Percentiles rank a stretch among this genome's conserved stretches.
phyloP scores from a whole-genome alignment of 92 coral and sea anemone genomes.

The Bergia puertoricense region DNA sequence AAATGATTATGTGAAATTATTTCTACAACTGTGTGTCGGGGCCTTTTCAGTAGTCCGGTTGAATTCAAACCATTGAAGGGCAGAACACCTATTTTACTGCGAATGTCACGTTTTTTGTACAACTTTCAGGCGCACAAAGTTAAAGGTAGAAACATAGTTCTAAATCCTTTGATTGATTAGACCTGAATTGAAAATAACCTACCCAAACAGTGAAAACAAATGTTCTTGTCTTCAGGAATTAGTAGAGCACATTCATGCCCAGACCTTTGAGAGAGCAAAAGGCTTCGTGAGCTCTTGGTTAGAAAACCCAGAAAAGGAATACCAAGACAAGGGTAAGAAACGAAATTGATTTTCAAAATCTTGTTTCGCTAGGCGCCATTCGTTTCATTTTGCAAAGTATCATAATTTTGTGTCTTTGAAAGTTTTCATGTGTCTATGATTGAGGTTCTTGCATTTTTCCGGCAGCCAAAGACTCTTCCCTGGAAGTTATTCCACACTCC shows the following conservation, averaged over 20 bases:
- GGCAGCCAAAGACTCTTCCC: conserved; percentile 23
- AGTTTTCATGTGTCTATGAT: background rate
- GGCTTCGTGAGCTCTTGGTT: conserved; percentile 22
- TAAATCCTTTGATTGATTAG: background rate
- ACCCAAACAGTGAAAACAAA: background rate
- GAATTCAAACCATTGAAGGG: too few relatives aligned
- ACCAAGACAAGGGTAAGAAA: conserved; percentile 2
- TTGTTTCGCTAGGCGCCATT: background rate
- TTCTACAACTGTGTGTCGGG: too few relatives aligned
- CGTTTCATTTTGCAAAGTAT: background rate
- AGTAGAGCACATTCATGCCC: conserved; percentile 14
- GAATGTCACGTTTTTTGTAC: too few relatives aligned
- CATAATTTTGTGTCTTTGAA: background rate
- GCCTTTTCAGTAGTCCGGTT: too few relatives aligned
- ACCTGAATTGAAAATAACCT: background rate
- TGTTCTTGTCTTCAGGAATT: background rate
- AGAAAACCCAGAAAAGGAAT: conserved; percentile 16
- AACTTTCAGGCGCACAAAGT: too few relatives aligned
- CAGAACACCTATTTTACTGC: too few relatives aligned
- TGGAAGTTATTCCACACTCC: conserved; percentile 12
- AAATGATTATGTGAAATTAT: too few relatives aligned
- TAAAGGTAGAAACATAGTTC: too few relatives aligned
- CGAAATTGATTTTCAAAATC: background rate
- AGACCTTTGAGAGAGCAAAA: conserved; percentile 21
- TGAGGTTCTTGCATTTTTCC: background rate